Percentiles rank a stretch among this genome's conserved stretches.
phyloP scores from a whole-genome alignment of 2,888 invertebrate genomes.

The Pyrgus malvae region DNA sequence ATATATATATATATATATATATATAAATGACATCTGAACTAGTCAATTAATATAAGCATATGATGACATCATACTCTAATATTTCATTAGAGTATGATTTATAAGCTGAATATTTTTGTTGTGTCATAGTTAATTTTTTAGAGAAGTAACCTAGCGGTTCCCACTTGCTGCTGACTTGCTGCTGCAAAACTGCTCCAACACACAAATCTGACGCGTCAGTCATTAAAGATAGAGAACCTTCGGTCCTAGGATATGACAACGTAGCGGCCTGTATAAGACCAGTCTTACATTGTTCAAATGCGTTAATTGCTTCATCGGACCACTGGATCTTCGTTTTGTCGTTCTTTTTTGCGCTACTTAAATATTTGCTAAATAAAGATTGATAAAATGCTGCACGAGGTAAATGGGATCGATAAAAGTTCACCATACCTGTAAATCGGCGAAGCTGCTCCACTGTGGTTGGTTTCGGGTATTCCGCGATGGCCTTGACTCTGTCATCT shows the following conservation, averaged over 20 bases:
- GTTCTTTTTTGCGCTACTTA: neutral
- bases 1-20: too few relatives aligned
- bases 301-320: neutral
- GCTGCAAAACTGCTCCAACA: neutral
- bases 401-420: conserved; percentile 33
- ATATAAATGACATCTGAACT: too few relatives aligned
- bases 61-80: neutral
- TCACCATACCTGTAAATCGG: conserved; percentile 36
- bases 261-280: neutral
- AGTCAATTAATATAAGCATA: too few relatives aligned
- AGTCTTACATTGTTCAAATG: neutral
- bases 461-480: neutral
- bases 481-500: neutral
- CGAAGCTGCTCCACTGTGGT: conserved; percentile 23
- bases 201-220: neutral
- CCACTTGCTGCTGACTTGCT: neutral
- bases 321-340: neutral
- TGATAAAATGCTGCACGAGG: conserved; percentile 17
- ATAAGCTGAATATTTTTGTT: neutral
- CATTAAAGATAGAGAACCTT: neutral
- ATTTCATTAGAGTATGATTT: neutral
- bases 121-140: neutral
- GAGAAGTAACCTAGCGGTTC: neutral
- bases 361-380: neutral
- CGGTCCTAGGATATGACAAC: neutral